These are phyloP conservation scores for Drosophila carrolli DNA, from an alignment of 1,140 invertebrate species.

Conservation along the genomic window DNA sequence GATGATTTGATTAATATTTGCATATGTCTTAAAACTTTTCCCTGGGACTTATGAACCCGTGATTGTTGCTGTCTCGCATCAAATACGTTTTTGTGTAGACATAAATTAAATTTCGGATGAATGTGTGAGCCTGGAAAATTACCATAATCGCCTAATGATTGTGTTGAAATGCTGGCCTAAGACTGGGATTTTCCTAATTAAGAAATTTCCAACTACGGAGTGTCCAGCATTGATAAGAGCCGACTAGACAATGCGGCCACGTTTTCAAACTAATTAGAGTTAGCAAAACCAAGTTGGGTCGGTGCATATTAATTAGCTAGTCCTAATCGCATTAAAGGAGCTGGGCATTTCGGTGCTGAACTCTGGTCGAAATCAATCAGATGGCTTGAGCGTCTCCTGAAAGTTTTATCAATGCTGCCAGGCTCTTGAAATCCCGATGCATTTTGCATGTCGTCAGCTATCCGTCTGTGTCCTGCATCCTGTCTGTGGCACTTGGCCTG, in stretches of 20 bases:
- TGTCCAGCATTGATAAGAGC: constrained; percentile 19
- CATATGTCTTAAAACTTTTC: constrained; percentile 3
- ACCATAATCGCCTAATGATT: constrained; percentile 69
- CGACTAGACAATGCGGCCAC: constrained; percentile 7
- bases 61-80: not conserved
- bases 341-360: not conserved
- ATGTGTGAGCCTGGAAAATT: constrained; percentile 23
- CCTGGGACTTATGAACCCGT: constrained; percentile 1
- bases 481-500: constrained; percentile 35
- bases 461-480: constrained; percentile 10
- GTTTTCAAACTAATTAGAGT: constrained; percentile 55
- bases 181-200: constrained; percentile 6
- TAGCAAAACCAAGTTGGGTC: constrained; percentile 51
- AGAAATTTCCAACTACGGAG: constrained; percentile 1
- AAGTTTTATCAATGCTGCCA: constrained; percentile 58
- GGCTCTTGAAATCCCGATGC: constrained; percentile 19
- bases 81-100: constrained; percentile 5
- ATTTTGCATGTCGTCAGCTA: constrained; percentile 62
- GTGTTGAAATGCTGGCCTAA: constrained; percentile 18
- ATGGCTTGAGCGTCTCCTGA: constrained; percentile 30
- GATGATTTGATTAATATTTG: not conserved
- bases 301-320: constrained; percentile 39
- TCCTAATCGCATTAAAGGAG: constrained; percentile 36
- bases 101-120: constrained; percentile 50
- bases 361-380: constrained; percentile 58